Base-by-base conservation (phyloP, 2,113 vertebrate species). In the Ceuthmochares aereus region DNA sequence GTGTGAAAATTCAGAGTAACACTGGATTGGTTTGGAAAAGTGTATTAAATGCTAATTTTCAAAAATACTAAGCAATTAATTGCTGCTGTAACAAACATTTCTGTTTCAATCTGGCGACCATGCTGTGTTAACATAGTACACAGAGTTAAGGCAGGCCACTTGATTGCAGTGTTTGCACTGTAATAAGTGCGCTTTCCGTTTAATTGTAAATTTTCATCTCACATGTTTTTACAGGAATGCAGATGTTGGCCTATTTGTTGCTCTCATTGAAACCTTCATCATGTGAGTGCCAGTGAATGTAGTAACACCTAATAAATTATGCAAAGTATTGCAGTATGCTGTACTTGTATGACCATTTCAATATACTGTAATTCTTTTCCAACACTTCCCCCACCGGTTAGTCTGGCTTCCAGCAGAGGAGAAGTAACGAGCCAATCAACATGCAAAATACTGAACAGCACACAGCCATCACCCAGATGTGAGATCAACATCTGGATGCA, bases 341-440 rank as follows among this genome's bases (percentile, higher is more conserved):
- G 73, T 58, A 80, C 75, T 96, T 67, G 75, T 94, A 26, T 96
- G 96, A 73, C 96, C 93, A 89, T 96, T 95, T 95, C 84, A 81
- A 52, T 87, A 76, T 37, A 75, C 62, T 13, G 70, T 91, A 94
- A 95, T 96, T 96, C 97, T 96, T 97, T 96, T 94, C 92, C 79
- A 86, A 19, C 79, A 47, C 90, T 97, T 93, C 93, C 92, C 96
- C 79, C 82, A 94, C 96, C 92, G 96, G 95, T 96, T 95, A 91
- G 87, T 73, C 94, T 94, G 96, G 82, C 95, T 97, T 96, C 96
- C 96, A 97, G 13, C 95, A 87, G 95, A 93, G 95, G 76, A 96
- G 84, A 94, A 97, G 96, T 91, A 95, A 97, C 94, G 96, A 96
- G 84, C 91, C 94, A 94, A 96, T 96, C 96, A 95, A 82, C 90